phyloP scores from a whole-genome alignment of 2,888 invertebrate genomes.

The Pinctada fucata region DNA sequence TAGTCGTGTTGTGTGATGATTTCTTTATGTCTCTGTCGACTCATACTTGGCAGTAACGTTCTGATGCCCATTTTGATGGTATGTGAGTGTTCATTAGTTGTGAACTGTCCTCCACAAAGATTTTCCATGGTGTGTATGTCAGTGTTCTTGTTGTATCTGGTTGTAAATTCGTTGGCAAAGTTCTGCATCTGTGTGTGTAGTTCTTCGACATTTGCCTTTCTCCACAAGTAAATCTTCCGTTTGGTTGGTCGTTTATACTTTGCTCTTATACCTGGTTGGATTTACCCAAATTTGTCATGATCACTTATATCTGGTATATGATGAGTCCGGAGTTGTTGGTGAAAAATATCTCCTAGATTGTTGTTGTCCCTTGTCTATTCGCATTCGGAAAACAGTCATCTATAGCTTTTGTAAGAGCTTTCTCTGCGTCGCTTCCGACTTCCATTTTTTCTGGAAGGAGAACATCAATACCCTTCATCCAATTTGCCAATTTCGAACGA shows the following conservation, averaged over 20 bases:
- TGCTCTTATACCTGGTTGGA: constrained; percentile 11
- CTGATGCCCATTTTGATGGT: constrained; percentile 22
- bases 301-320: constrained; percentile 28
- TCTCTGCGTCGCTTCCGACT: too few species aligned
- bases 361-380: constrained; percentile 22
- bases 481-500: too few species aligned
- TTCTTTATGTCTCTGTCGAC: constrained; percentile 12
- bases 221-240: constrained; percentile 27
- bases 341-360: constrained; percentile 24
- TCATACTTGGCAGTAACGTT: constrained; percentile 30
- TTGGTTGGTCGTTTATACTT: constrained; percentile 13
- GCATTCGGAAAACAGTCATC: too few species aligned
- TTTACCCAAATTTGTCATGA: constrained; percentile 28
- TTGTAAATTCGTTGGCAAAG: constrained; percentile 15
- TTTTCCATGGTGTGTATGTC: constrained; percentile 24
- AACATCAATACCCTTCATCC: too few species aligned
- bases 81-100: constrained; percentile 15
- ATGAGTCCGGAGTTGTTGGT: constrained; percentile 35
- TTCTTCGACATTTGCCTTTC: constrained; percentile 19
- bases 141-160: not conserved
- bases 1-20: not conserved
- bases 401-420: too few species aligned
- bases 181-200: not conserved
- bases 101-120: constrained; percentile 3
- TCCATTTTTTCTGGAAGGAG: too few species aligned